These are phyloP conservation scores for Malurus melanocephalus DNA, from an alignment of 2,113 vertebrate species.

Conservation along the genomic window DNA sequence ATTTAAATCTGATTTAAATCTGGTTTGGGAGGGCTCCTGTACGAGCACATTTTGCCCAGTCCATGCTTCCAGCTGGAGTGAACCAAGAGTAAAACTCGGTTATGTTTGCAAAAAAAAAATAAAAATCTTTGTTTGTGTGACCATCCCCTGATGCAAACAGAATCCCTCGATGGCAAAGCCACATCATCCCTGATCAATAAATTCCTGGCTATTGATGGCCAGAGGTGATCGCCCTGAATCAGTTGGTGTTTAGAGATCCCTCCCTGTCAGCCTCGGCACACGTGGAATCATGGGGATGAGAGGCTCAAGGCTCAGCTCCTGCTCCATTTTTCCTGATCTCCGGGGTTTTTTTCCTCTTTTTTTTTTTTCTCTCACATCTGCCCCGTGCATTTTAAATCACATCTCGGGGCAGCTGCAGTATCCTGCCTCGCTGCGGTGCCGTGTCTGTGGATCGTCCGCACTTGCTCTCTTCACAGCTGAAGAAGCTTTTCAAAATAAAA, in stretches of 20 bases:
- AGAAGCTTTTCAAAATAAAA: constrained; percentile 7
- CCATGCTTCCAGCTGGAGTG: not conserved
- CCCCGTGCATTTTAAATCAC: not conserved
- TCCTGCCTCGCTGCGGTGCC: not conserved
- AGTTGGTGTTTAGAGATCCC: not conserved
- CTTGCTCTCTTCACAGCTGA: not conserved
- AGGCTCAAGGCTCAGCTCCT: not conserved
- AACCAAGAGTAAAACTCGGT: not conserved
- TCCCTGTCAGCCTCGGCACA: not conserved
- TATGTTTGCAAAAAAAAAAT: not conserved
- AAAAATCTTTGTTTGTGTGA: not conserved
- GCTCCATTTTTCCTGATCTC: not conserved
- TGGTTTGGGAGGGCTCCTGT: not conserved
- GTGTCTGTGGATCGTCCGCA: not conserved
- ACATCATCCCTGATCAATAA: not conserved
- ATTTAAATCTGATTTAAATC: too few relatives aligned
- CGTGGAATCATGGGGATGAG: not conserved
- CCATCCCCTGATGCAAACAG: not conserved
- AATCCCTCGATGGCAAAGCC: not conserved
- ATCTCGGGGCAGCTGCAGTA: not conserved
- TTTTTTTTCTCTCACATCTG: not conserved
- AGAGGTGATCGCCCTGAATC: not conserved
- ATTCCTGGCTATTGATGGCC: not conserved
- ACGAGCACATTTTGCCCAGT: fast-evolving
- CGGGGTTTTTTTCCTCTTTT: not conserved